Evolutionary conservation across 1,140 invertebrate species (phyloP).

Genomic region (Drosophila baimaii): DNA sequence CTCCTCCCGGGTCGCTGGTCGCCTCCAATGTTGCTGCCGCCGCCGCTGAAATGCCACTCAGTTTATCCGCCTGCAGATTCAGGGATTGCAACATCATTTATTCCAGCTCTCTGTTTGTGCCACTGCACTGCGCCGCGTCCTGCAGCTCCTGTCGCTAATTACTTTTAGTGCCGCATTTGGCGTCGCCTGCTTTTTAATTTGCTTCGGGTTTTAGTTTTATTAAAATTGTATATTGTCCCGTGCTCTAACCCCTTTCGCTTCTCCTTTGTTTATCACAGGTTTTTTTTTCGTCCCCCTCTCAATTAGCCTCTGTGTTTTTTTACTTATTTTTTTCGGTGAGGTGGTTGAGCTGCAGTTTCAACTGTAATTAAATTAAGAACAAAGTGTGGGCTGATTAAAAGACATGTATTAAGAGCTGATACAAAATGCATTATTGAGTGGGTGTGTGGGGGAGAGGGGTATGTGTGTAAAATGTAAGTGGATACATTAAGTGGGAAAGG

Average conservation of each 20-base stretch:
- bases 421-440: slow-evolving; percentile 1
- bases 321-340: slow-evolving; percentile 4
- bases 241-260: slow-evolving; percentile 21
- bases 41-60: slow-evolving; percentile 67
- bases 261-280: slow-evolving; percentile 75
- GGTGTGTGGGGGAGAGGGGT: no score
- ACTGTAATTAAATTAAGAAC: slow-evolving; percentile 66
- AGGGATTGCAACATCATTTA: slow-evolving; percentile 84
- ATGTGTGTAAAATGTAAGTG: slow-evolving; percentile 11
- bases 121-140: slow-evolving; percentile 43
- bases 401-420: slow-evolving; percentile 10
- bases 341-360: slow-evolving; percentile 25
- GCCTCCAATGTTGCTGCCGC: slow-evolving; percentile 31
- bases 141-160: slow-evolving; percentile 59
- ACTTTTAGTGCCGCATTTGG: slow-evolving; percentile 77
- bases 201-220: slow-evolving; percentile 74
- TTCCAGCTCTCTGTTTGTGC: slow-evolving; percentile 64
- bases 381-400: slow-evolving; percentile 51
- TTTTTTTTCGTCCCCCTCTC: slow-evolving; percentile 67
- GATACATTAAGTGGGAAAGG: not conserved
- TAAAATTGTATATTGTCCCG: slow-evolving; percentile 78
- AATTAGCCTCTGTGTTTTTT: slow-evolving; percentile 46
- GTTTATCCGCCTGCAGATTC: slow-evolving; percentile 80
- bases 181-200: slow-evolving; percentile 74
- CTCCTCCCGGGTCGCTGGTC: slow-evolving; percentile 24